Base-by-base conservation (phyloP, 2,888 invertebrate genomes). In the Loripinus fragilis region DNA sequence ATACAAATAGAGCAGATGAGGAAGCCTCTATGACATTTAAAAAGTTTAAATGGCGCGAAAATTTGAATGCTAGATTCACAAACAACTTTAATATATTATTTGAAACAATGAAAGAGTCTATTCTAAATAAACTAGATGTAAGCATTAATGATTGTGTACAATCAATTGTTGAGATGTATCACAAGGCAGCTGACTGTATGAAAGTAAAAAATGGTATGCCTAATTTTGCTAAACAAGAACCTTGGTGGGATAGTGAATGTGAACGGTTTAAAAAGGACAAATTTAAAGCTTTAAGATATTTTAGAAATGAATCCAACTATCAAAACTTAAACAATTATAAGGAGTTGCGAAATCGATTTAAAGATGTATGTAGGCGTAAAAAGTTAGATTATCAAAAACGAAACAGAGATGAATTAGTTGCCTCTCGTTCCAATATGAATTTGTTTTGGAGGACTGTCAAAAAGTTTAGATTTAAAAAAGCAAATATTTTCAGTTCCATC, bases 141-240 rank as follows among this genome's bases (percentile, higher is more conserved):
- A 60, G 17, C n/a, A 60, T 60, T 33, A 28, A 60, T 60, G 60
- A 60, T 5, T 60, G 33, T 60, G 60, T 60, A 2, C 33, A 60
- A 20, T 17, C 33, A 33, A 60, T 60, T 12, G 60, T 60, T 60
- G 20, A 20, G 10, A 2, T 60, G 3, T 60, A 60, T 33, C 60
- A 60, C 1, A 60, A 30, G 17, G 30, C 60, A 2, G 60, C 33
- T 1, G 60, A 60, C 8, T 60, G 60, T 33, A 60, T 60, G 60
- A 60, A 60, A 60, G 5, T 33, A 17, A 60, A 60, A 33, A 17
- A 1, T 15, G 17, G 33, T 5, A 52, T 25, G 5, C 3, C 23
- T 52, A 60, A 60, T 25, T 25, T 15, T 25, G 7, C 3, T 25
- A 55, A 55, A 60, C 60, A 60, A 60, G 60, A 60, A 20, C 60